Evolutionary conservation across 2,888 invertebrate species (phyloP).

Genomic region (Sipunculus nudus): DNA sequence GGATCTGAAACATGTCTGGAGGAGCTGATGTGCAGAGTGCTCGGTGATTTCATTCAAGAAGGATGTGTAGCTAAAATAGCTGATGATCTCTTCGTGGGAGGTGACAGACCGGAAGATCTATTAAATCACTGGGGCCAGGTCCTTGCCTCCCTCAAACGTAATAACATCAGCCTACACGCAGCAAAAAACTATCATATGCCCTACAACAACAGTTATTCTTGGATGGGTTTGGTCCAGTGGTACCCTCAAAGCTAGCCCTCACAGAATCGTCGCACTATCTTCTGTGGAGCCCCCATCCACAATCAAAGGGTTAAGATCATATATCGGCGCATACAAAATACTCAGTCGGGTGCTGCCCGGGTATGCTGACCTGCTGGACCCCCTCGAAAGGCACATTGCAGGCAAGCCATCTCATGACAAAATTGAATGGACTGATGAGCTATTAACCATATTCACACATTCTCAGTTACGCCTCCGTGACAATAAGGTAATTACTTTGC

Average conservation of each 20-base stretch:
- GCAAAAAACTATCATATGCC: slow-evolving; percentile 24
- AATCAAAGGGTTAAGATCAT: slow-evolving; percentile 12
- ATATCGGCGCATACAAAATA: slow-evolving; percentile 18
- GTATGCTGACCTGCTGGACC: slow-evolving; percentile 18
- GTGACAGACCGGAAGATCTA: too few species aligned
- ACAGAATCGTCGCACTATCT: slow-evolving; percentile 9
- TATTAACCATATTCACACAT: slow-evolving; percentile 4
- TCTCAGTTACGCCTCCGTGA: slow-evolving; percentile 10
- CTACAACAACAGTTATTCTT: slow-evolving; percentile 16
- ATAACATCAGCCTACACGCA: slow-evolving; percentile 21
- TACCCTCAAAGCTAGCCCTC: slow-evolving; percentile 25
- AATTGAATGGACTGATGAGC: slow-evolving; percentile 22
- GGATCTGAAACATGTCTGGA: slow-evolving; percentile 43
- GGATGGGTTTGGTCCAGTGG: slow-evolving; percentile 34
- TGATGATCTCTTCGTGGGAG: slow-evolving; percentile 33
- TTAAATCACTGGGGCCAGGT: slow-evolving; percentile 21
- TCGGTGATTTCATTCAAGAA: slow-evolving; percentile 28
- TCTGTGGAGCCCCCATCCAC: slow-evolving; percentile 5
- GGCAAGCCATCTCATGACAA: slow-evolving; percentile 21
- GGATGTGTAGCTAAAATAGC: slow-evolving; percentile 30
- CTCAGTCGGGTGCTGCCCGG: slow-evolving; percentile 18
- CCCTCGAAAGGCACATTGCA: slow-evolving; percentile 13
- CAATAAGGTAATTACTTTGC: slow-evolving; percentile 16
- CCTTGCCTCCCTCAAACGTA: slow-evolving; percentile 13
- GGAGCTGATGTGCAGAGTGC: slow-evolving; percentile 40